A percentile compares a stretch with the other conserved stretches of the same genome.
These are phyloP conservation scores for Capitulum mitella DNA, from an alignment of 2,888 invertebrate species.

Conservation along the genomic window DNA sequence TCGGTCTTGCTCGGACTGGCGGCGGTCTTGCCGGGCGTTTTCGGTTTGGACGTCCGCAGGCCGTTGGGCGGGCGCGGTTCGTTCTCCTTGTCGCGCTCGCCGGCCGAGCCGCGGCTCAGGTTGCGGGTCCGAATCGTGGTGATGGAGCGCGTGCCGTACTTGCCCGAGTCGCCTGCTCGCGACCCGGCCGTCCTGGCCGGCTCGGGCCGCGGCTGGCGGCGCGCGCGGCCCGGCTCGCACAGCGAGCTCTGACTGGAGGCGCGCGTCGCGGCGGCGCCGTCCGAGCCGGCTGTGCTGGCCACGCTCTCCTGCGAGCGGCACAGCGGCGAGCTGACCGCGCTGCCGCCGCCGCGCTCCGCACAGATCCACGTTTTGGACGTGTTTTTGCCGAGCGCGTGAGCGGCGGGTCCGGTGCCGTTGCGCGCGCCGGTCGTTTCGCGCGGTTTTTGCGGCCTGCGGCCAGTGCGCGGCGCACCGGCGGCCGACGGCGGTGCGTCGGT, in stretches of 20 bases:
- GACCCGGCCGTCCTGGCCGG: neutral
- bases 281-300: neutral
- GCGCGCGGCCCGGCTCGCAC: neutral
- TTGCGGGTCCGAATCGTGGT: neutral
- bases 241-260: slow-evolving; percentile 10
- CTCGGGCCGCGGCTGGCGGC: neutral
- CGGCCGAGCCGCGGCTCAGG: neutral
- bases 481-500: neutral
- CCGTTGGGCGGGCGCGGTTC: neutral
- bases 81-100: neutral
- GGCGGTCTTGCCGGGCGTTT: neutral
- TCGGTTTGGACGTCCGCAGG: neutral
- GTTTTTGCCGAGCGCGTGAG: neutral
- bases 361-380: slow-evolving; percentile 7
- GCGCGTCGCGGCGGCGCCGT: neutral
- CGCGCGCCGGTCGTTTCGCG: neutral
- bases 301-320: slow-evolving; percentile 14
- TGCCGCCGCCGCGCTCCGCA: neutral
- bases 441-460: neutral
- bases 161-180: neutral
- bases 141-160: neutral
- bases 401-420: neutral
- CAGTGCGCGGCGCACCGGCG: neutral
- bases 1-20: neutral
- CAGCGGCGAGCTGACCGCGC: neutral